Evolutionary conservation across 2,113 vertebrate genomes (phyloP).

Genomic region (Strix uralensis): DNA sequence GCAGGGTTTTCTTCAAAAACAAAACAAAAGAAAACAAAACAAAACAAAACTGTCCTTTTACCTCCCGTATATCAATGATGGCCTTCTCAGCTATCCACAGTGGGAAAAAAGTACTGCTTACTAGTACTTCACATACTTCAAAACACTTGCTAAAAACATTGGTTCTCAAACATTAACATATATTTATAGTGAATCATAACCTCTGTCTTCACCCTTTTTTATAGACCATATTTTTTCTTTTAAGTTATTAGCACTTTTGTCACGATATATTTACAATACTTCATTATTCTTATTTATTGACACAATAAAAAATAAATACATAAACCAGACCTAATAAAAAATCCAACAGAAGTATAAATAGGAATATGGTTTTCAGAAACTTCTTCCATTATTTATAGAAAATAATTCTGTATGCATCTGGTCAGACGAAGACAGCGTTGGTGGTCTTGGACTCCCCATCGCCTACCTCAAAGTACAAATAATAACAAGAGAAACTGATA

Average conservation of each 20-base stretch:
- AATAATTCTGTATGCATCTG: slow-evolving; percentile 53
- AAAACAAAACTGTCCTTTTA: not conserved
- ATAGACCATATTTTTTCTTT: not conserved
- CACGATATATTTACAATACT: not conserved
- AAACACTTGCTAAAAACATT: not conserved
- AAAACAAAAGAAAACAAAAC: not conserved
- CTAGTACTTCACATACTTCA: not conserved
- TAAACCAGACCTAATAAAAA: not conserved
- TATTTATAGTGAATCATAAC: not conserved
- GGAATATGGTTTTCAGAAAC: not conserved
- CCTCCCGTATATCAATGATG: not conserved
- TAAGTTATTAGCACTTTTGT: not conserved
- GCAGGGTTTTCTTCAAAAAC: not conserved
- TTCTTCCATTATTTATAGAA: slow-evolving; percentile 44
- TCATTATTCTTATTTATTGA: not conserved
- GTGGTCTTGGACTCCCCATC: slow-evolving; percentile 57
- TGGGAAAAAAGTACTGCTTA: not conserved
- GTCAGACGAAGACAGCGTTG: slow-evolving; percentile 32
- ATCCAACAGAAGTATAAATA: not conserved
- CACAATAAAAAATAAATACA: not conserved
- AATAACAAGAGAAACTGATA: slow-evolving; percentile 35
- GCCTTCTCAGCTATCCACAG: not conserved
- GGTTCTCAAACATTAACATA: not conserved
- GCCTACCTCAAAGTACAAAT: slow-evolving; percentile 53
- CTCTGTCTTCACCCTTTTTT: not conserved